phyloP scores from a whole-genome alignment of 2,888 invertebrate species.

The Cabera pusaria region DNA sequence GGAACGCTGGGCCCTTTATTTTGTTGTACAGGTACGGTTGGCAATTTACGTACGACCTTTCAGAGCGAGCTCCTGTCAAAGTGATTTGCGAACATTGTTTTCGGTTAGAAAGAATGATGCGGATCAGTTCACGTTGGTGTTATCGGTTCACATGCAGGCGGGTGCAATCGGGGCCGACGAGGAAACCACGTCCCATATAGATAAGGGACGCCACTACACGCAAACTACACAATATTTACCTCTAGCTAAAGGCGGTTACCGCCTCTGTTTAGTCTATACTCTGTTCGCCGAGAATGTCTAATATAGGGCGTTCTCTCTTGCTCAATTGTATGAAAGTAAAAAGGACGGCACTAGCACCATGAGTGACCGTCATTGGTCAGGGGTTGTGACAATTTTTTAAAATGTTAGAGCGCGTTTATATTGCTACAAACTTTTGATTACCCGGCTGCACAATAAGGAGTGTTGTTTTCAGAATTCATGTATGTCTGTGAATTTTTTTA shows the following conservation, averaged over 20 bases:
- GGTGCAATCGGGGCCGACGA: constrained; percentile 56
- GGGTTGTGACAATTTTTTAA: too few species aligned
- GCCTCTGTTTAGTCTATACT: constrained; percentile 10
- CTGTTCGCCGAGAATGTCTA: too few species aligned
- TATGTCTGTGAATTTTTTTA: too few species aligned
- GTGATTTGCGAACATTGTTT: constrained; percentile 10
- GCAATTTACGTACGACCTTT: constrained; percentile 18
- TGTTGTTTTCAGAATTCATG: too few species aligned
- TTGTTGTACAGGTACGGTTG: constrained; percentile 6
- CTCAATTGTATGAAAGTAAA: too few species aligned
- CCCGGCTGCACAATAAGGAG: too few species aligned
- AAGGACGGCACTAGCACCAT: too few species aligned
- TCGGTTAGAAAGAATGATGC: constrained; percentile 25
- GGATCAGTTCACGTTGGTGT: constrained; percentile 20
- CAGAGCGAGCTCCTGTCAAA: constrained; percentile 12
- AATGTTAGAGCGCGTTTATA: too few species aligned
- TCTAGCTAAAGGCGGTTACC: constrained; percentile 19
- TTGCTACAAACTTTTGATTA: too few species aligned
- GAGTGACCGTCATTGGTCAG: too few species aligned
- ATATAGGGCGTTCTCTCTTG: too few species aligned
- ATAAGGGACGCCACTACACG: constrained; percentile 57
- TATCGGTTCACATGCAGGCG: constrained; percentile 30
- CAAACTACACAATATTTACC: constrained; percentile 52
- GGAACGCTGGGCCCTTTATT: constrained; percentile 4
- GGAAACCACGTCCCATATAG: constrained; percentile 76